Base-by-base conservation (phyloP, 2,797 vertebrate species). In the Eulemur coronatus region DNA sequence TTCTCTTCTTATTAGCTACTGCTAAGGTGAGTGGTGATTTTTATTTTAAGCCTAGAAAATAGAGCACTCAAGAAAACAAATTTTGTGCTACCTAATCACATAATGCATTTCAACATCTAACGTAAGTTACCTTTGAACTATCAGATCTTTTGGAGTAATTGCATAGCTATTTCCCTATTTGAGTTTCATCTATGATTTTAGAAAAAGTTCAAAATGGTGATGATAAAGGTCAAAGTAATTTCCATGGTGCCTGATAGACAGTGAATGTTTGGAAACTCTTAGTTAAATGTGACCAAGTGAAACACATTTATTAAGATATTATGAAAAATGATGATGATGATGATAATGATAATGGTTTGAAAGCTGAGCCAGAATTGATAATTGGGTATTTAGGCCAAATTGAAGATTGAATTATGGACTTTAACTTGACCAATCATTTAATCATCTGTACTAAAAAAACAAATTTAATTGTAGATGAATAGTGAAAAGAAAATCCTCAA, bases 121-220 rank as follows among this genome's bases (percentile, higher is more conserved):
- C 12, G 7, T 72, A 87, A 72, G 13, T 89, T 72, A 69, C 41
- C 14, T 91, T 82, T 73, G 57, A 85, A 73, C 26, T 17, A 22
- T 55, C 35, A 73, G 46, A 5, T 48, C 50, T 89, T 88, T 35
- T 13, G 12, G n/a, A 57, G 9, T 69, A 79, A 79, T 75, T 94
- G 22, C 30, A 33, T 22, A 57, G 35, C 69, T 89, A 22, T 20
- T 86, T 96, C 43, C 5, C 20, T 48, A 22, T 73, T 50, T 78
- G 41, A 59, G 46, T 94, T 89, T 86, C n/a, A 35, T 72, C 35
- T 94, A 15, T 61, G 9, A 75, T 92, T 97, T 96, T 59, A 89
- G 55, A 92, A 89, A 91, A 79, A 69, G 11, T 15, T 5, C 7
- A 52, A 78, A 94, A 35, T 91, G 28, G 35, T 41, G 10, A 50